These are phyloP conservation scores for Melikaiella ostensackeni DNA, from an alignment of 2,888 invertebrate genomes.

Conservation along the genomic window DNA sequence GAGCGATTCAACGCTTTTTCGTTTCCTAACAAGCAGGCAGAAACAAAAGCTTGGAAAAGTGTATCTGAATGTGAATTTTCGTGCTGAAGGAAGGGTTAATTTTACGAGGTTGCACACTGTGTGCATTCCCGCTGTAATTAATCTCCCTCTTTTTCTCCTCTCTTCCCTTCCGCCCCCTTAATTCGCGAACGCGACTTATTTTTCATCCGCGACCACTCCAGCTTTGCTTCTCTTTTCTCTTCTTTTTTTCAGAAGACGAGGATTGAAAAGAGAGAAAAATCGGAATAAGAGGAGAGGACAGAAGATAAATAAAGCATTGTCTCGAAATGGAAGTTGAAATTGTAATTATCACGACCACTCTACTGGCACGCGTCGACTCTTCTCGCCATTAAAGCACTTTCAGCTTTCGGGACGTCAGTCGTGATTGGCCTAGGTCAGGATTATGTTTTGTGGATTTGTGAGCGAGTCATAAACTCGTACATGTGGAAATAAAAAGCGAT, in stretches of 20 bases:
- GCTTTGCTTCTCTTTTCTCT: neutral
- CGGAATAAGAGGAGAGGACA: conserved; percentile 38
- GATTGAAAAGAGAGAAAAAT: neutral
- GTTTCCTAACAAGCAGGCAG: neutral
- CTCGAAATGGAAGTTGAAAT: conserved; percentile 33
- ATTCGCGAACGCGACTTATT: conserved; percentile 1
- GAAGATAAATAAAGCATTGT: conserved; percentile 48
- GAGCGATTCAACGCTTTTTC: conserved; percentile 18
- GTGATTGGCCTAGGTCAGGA: neutral
- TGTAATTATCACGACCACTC: conserved; percentile 27
- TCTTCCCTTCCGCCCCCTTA: neutral
- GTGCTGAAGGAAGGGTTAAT: conserved; percentile 26
- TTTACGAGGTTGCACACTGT: conserved; percentile 19
- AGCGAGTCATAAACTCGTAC: neutral
- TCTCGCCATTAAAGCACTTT: conserved; percentile 8
- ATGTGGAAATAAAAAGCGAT: neutral
- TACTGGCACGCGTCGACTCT: conserved; percentile 28
- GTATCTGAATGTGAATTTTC: conserved; percentile 25
- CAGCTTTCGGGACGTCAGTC: conserved; percentile 1
- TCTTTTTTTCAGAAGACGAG: neutral
- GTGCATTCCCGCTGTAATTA: conserved; percentile 20
- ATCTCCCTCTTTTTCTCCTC: conserved; percentile 9
- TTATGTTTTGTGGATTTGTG: neutral
- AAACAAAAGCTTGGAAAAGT: neutral
- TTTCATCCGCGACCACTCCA: conserved; percentile 11